Conservation (phyloP, 2,113 vertebrate species). For the Asarcornis scutulata region DNA sequence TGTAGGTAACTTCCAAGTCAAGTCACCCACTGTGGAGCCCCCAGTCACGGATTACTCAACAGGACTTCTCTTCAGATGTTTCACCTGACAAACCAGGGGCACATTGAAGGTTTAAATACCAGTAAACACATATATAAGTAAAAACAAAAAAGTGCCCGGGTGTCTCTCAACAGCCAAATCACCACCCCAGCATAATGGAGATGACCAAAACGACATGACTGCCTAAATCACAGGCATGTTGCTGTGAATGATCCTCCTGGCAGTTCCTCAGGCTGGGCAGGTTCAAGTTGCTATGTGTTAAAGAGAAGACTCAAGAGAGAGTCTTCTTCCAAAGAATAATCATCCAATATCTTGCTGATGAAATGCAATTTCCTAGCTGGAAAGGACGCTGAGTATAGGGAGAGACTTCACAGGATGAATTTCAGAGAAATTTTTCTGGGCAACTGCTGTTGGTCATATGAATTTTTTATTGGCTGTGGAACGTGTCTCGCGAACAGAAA, state of each 20-base stretch:
- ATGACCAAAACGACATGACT: background rate
- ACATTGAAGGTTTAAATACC: background rate
- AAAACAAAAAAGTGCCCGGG: background rate
- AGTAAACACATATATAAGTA: background rate
- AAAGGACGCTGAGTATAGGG: background rate
- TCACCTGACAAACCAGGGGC: background rate
- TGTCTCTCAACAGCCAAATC: background rate
- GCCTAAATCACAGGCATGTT: background rate
- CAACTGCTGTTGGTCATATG: background rate
- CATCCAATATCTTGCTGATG: background rate
- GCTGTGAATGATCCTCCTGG: background rate
- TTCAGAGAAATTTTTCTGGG: background rate
- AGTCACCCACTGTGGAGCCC: background rate
- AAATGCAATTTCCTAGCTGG: background rate
- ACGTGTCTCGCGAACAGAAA: background rate
- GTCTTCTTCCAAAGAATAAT: background rate
- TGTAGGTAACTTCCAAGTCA: background rate
- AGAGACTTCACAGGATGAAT: background rate
- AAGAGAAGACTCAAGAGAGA: background rate
- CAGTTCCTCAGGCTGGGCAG: background rate
- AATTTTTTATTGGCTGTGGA: background rate
- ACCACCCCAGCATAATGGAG: background rate
- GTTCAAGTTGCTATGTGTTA: background rate
- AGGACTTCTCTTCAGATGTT: background rate
- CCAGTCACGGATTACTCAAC: background rate